Base-by-base conservation (phyloP, 1,140 invertebrate species). In the Rhyzopertha dominica region DNA sequence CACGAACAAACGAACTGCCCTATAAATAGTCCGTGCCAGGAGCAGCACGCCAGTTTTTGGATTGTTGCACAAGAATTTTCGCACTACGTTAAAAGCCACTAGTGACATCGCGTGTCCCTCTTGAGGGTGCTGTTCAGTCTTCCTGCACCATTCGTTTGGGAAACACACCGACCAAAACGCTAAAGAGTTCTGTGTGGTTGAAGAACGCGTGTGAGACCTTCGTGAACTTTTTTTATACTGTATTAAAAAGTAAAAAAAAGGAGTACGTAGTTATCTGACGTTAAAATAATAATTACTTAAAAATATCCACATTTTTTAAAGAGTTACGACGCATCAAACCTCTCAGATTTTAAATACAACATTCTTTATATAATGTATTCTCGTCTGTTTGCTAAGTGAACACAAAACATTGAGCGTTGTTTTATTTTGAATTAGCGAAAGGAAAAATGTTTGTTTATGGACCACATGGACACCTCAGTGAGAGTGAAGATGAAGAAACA, bases 401-500 rank as follows among this genome's bases (percentile, higher is more conserved):
- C n/a, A n/a, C n/a, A 22, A 4, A 13, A 34, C n/a, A 34, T 34
- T 34, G 31, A 19, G 31, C 31, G 10, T 14, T 19, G 18, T 34
- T 2, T 14, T 10, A 13, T 9, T 37, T 17, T 16, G 37, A 26
- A 26, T 39, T 25, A n/a, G 12, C 22, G 4, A 18, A 14, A 10
- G 12, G 12, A 1, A 36, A 42, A 31, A 62, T 62, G 60, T 62
- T 62, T 25, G 60, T 62, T 5, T 56, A 54, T 20, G 56, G 56
- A 4, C 31, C 56, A 5, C 52, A 52, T 3, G 41, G 23, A 14
- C 37, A 25, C 5, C 20, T 36, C 8, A 42, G 37, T 12, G 36
- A 49, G 1, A 47, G 35, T 4, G 46, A 51, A 24, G 36, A 31
- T 17, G 58, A 58, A 19, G 49, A 56, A 10, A 24, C 30, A 10